A percentile compares a stretch with the other conserved stretches of the same genome.
phyloP scores from a whole-genome alignment of 1,140 invertebrate genomes.

The Cylas formicarius region DNA sequence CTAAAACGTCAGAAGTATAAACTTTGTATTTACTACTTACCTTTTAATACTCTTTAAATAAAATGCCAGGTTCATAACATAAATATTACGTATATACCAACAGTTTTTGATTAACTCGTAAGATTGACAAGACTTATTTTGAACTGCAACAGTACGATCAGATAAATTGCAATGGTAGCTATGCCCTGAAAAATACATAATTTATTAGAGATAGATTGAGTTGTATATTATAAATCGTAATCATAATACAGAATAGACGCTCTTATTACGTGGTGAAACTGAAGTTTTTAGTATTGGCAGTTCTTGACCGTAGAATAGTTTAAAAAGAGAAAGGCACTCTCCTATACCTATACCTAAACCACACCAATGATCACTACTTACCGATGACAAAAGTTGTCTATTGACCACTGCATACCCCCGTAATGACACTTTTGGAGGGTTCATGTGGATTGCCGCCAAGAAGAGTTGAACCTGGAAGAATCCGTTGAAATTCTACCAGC shows the following conservation, averaged over 20 bases:
- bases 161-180: constrained; percentile 52
- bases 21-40: too few relatives aligned
- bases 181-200: constrained; percentile 45
- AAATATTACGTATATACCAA: too few relatives aligned
- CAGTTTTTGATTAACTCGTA: too few relatives aligned
- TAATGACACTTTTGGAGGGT: constrained; percentile 53
- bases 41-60: too few relatives aligned
- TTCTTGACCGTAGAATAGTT: too few relatives aligned
- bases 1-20: too few relatives aligned
- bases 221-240: constrained; percentile 20
- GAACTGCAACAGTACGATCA: constrained; percentile 54
- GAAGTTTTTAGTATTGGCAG: too few relatives aligned
- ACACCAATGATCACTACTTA: constrained; percentile 31
- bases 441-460: constrained; percentile 55
- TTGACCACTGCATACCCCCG: constrained; percentile 54
- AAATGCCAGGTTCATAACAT: too few relatives aligned
- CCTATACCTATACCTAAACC: background rate
- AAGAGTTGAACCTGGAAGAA: constrained; percentile 51
- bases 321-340: too few relatives aligned
- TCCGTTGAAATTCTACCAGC: constrained; percentile 4
- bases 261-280: too few relatives aligned
- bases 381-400: constrained; percentile 51
- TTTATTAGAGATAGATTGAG: too few relatives aligned
- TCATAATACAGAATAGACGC: too few relatives aligned
- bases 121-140: constrained; percentile 44